Evolutionary conservation across 2,888 invertebrate species (phyloP), one percentile per base, ranked within the genome.

Genomic region (Archips xylosteana): DNA sequence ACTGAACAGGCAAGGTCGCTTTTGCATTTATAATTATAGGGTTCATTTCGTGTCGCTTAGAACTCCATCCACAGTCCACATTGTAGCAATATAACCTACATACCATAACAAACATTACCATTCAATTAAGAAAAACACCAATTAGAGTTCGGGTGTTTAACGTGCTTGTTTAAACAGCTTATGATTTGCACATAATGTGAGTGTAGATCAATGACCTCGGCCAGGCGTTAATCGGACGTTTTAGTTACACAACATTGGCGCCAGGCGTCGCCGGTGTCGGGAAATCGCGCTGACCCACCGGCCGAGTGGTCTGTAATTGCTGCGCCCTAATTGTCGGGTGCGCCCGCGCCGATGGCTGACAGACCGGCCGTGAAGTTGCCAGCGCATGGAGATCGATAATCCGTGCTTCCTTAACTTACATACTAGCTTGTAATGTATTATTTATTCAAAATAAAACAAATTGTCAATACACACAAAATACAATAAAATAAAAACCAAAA

Each of bases 201-300:
- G 88, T 87, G 87, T 88, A 85, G 92, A 89, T 89, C 92, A 89
- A 87, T 87, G 92, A 92, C 92, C 94, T 92, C 90, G 87, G 78
- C 87, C 87, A 90, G 88, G 89, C 75, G 80, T 79, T 84, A 87
- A 85, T 83, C 86, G 86, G 88, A 81, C 89, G 87, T 88, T 89
- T 85, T 86, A 86, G 88, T 93, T 92, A 90, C 94, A 92, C 92
- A 92, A 93, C 88, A 83, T 78, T 89, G 92, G 94, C 93, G 93
- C 94, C 92, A 89, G 87, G 85, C 89, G 85, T 85, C 86, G 89
- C 82, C 79, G 84, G 80, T 83, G 89, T 85, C 91, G 92, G 91
- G 90, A 90, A 92, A 92, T 89, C 88, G 91, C 90, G 89, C 84
- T 92, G 93, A 93, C 93, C 93, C 90, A 92, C 87, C 92, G 89